Evolutionary conservation across 2,113 vertebrate genomes (phyloP).

Genomic region (Paralichthys olivaceus): DNA sequence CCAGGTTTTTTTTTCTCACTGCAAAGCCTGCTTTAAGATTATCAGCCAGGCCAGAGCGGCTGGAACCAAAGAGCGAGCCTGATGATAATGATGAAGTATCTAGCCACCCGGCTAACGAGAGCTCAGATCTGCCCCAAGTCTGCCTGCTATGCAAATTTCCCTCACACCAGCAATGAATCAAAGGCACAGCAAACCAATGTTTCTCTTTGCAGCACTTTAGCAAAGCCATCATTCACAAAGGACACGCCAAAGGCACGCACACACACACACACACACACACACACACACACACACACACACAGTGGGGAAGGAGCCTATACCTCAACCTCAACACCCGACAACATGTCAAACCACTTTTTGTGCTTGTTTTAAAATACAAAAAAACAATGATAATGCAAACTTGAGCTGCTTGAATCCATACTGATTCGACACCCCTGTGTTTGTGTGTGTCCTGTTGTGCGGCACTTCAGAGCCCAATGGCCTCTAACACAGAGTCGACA

Average conservation of each 20-base stretch:
- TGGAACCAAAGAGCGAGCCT: slow-evolving; percentile 46
- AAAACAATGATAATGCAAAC: neutral
- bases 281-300: slow-evolving; percentile 19
- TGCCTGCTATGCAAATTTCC: slow-evolving; percentile 78
- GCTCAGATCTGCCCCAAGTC: slow-evolving; percentile 73
- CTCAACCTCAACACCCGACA: neutral
- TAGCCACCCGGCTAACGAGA: slow-evolving; percentile 75
- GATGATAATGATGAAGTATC: slow-evolving; percentile 80
- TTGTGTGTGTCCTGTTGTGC: slow-evolving; percentile 1
- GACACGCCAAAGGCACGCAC: slow-evolving; percentile 66
- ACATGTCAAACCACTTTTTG: slow-evolving; percentile 12
- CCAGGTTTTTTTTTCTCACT: neutral
- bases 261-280: neutral
- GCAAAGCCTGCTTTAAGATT: slow-evolving; percentile 53
- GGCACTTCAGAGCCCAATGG: slow-evolving; percentile 56
- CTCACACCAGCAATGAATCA: slow-evolving; percentile 75
- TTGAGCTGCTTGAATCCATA: slow-evolving; percentile 24
- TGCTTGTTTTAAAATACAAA: neutral
- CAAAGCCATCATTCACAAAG: slow-evolving; percentile 78
- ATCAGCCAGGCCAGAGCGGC: slow-evolving; percentile 62
- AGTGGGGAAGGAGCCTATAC: too few species aligned
- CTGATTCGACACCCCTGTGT: neutral
- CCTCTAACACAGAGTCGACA: slow-evolving; percentile 54
- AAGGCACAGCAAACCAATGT: slow-evolving; percentile 72
- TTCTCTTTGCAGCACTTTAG: slow-evolving; percentile 80